Conservation (phyloP, 2,797 vertebrate genomes). For the Anabacerthia variegaticeps region DNA sequence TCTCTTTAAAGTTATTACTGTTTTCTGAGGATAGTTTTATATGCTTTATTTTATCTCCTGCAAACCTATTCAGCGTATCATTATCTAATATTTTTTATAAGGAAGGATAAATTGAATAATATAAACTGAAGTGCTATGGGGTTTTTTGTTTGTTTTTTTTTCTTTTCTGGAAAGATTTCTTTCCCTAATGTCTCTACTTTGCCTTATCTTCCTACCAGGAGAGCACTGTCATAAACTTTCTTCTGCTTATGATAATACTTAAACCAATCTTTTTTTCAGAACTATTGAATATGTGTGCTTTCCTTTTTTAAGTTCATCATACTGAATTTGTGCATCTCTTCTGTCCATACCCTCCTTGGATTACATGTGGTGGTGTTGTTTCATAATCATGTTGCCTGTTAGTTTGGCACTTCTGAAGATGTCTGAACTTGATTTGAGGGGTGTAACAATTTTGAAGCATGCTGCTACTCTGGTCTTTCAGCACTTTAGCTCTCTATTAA, state of each 20-base stretch:
- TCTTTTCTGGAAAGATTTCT: not conserved
- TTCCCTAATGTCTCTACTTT: not conserved
- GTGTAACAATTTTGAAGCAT: not conserved
- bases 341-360: not conserved
- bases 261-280: not conserved
- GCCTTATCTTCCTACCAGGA: not conserved
- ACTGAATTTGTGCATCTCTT: not conserved
- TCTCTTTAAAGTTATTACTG: constrained; percentile 27
- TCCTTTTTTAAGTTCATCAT: not conserved
- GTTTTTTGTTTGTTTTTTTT: not conserved
- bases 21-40: not conserved
- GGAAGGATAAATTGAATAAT: not conserved
- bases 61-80: not conserved
- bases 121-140: not conserved
- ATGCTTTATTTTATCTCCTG: not conserved
- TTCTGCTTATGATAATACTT: not conserved
- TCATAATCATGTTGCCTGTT: not conserved
- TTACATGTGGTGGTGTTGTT: not conserved
- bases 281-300: not conserved
- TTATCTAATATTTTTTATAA: not conserved
- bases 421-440: not conserved
- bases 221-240: not conserved
- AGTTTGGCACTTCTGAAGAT: not conserved
- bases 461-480: not conserved
- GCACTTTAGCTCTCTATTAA: not conserved